Percentiles rank a stretch among this genome's conserved stretches.
phyloP scores from a whole-genome alignment of 35 echinoderm and acorn worm species.

The Ophiothrix spiculata region DNA sequence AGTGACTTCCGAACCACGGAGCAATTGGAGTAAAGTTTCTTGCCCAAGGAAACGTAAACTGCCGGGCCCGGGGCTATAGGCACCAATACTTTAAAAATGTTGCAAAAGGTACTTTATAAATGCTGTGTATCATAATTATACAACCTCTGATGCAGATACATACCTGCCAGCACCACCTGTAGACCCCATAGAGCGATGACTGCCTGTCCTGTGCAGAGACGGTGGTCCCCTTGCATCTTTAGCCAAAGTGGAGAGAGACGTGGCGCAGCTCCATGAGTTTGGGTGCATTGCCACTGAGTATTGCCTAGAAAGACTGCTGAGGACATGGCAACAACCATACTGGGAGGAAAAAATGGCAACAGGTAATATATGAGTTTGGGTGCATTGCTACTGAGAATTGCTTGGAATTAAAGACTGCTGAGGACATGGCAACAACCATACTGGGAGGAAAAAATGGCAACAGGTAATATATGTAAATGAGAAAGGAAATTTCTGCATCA shows the following conservation, averaged over 20 bases:
- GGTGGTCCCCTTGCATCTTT: constrained; percentile 28
- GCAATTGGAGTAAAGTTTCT: no score
- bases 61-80: no score
- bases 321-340: constrained; percentile 73
- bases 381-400: constrained; percentile 66
- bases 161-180: constrained; percentile 28
- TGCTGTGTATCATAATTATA: no score
- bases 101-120: no score
- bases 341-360: constrained; percentile 21
- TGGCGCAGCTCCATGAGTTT: constrained; percentile 82
- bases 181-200: constrained; percentile 17
- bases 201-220: neutral
- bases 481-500: no score
- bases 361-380: constrained; percentile 74
- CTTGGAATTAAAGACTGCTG: constrained; percentile 43
- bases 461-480: no score
- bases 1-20: no score
- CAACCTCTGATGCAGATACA: no score
- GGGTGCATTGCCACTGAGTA: constrained; percentile 75
- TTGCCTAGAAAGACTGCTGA: constrained; percentile 47
- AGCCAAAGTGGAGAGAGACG: constrained; percentile 44
- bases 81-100: no score
- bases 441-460: constrained; percentile 35
- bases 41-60: no score
- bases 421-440: constrained; percentile 74